Conservation (phyloP, 2,113 vertebrate species). For the Megaceryle maxima region DNA sequence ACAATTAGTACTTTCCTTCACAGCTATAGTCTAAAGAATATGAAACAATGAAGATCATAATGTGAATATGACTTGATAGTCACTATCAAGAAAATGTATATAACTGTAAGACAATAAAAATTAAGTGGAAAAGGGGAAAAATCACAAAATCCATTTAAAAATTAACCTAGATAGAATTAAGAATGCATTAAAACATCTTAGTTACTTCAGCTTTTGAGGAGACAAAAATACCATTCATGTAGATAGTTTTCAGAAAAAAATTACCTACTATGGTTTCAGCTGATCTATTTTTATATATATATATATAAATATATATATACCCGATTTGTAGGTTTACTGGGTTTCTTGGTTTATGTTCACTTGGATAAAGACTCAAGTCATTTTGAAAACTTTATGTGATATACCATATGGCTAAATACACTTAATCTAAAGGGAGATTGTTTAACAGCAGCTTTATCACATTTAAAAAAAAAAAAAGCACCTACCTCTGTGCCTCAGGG, state of each 20-base stretch:
- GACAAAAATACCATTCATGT: not conserved
- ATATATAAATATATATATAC: not conserved
- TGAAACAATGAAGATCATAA: not conserved
- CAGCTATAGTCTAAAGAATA: not conserved
- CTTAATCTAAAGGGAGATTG: not conserved
- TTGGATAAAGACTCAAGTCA: not conserved
- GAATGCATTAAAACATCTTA: not conserved
- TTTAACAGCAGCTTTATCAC: not conserved
- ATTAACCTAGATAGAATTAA: not conserved
- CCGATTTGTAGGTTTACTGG: not conserved
- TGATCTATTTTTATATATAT: not conserved
- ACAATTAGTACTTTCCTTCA: not conserved
- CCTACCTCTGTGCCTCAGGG: not conserved
- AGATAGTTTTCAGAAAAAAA: not conserved
- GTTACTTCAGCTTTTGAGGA: not conserved
- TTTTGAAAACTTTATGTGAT: conserved; percentile 16
- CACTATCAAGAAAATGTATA: not conserved
- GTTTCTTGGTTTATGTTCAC: not conserved
- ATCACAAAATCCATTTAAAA: not conserved
- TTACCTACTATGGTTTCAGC: not conserved
- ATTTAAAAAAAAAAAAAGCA: not conserved
- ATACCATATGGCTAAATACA: conserved; percentile 10
- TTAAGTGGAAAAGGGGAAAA: not conserved
- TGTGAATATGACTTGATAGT: not conserved
- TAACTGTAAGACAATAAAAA: not conserved